A percentile compares a stretch with the other conserved stretches of the same genome.
These are phyloP conservation scores for Shargacucullia verbasci DNA, from an alignment of 2,888 invertebrate species.

Conservation along the genomic window DNA sequence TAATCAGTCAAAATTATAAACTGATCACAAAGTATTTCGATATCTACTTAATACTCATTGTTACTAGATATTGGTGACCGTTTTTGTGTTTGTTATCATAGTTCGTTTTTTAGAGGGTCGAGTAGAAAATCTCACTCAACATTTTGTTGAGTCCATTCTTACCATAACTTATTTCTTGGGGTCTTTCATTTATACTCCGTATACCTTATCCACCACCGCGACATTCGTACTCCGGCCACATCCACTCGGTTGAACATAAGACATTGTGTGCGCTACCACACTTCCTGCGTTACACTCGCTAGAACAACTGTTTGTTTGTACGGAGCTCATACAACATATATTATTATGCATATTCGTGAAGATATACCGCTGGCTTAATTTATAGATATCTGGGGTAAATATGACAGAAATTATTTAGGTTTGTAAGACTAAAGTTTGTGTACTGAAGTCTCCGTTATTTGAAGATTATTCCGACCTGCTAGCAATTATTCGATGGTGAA, in stretches of 20 bases:
- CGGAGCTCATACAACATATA: constrained; percentile 73
- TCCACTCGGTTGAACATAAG: constrained; percentile 85
- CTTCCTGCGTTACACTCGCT: constrained; percentile 78
- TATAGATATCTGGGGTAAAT: constrained; percentile 52
- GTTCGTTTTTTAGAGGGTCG: too few relatives aligned
- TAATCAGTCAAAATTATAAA: too few relatives aligned
- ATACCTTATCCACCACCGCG: constrained; percentile 11
- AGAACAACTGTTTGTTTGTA: constrained; percentile 87
- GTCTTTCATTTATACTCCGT: too few relatives aligned
- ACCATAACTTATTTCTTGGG: constrained; percentile 14
- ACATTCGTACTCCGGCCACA: constrained; percentile 56
- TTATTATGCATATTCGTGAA: constrained; percentile 67
- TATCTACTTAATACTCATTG: background rate
- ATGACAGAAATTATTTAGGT: constrained; percentile 23
- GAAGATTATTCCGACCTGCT: too few relatives aligned
- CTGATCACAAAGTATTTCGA: too few relatives aligned
- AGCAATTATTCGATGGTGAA: too few relatives aligned
- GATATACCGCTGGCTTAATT: constrained; percentile 41
- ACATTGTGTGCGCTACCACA: constrained; percentile 77
- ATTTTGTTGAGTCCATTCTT: too few relatives aligned
- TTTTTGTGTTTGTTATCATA: too few relatives aligned
- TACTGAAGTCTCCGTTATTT: too few relatives aligned
- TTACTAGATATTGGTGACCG: too few relatives aligned
- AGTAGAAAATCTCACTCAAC: too few relatives aligned
- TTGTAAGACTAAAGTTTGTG: background rate